These are phyloP conservation scores for Orientallactaga sibirica DNA, from an alignment of 2,797 vertebrate species.

Conservation along the genomic window DNA sequence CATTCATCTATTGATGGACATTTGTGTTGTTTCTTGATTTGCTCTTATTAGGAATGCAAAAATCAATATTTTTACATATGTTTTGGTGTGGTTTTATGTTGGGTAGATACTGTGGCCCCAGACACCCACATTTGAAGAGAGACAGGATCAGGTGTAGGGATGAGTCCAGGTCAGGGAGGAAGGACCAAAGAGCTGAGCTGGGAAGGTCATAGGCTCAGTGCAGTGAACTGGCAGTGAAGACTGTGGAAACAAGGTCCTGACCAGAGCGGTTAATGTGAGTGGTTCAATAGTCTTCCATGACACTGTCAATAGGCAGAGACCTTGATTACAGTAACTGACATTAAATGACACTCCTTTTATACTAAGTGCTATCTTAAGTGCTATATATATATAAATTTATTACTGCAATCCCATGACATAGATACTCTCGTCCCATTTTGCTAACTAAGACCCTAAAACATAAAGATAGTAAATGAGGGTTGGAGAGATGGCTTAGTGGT, in stretches of 20 bases:
- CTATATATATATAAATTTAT: not conserved
- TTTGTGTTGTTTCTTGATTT: not conserved
- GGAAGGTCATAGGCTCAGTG: not conserved
- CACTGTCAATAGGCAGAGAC: not conserved
- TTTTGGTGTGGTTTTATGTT: not conserved
- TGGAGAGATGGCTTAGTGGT: too few species aligned
- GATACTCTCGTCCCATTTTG: not conserved
- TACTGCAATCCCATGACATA: not conserved
- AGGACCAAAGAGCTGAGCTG: not conserved
- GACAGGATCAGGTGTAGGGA: not conserved
- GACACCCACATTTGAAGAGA: not conserved
- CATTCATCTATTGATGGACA: not conserved
- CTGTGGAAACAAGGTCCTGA: not conserved
- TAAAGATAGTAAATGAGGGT: not conserved
- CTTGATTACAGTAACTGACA: not conserved
- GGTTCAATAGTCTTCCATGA: not conserved
- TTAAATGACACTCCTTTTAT: not conserved
- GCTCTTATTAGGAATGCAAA: slow-evolving; percentile 17
- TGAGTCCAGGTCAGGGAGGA: not conserved
- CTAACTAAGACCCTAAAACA: not conserved
- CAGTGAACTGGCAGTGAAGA: not conserved
- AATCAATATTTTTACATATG: not conserved
- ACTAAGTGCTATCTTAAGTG: not conserved
- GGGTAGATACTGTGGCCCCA: not conserved
- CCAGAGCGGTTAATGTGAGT: not conserved